These are phyloP conservation scores for Thripadectes ignobilis DNA, from an alignment of 2,797 vertebrate species.

Conservation along the genomic window DNA sequence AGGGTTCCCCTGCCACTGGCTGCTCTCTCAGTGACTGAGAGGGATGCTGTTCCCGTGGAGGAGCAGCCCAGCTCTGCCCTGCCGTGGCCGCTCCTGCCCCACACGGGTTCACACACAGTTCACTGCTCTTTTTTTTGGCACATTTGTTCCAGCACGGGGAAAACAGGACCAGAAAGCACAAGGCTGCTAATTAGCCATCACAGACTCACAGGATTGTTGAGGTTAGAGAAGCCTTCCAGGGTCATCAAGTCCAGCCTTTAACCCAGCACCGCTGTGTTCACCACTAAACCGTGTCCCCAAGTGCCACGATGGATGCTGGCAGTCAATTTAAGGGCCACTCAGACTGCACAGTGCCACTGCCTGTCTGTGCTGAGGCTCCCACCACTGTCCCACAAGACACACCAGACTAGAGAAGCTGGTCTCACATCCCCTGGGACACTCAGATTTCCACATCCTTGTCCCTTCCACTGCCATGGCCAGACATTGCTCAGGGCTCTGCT, in stretches of 20 bases:
- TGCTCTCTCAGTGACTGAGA: neutral
- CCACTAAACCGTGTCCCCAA: neutral
- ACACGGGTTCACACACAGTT: neutral
- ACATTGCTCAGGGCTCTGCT: neutral
- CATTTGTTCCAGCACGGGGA: rapidly evolving
- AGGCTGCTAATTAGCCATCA: neutral
- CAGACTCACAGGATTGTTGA: rapidly evolving
- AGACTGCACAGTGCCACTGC: rapidly evolving
- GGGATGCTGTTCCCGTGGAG: neutral
- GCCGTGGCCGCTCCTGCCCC: neutral
- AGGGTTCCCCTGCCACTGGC: neutral
- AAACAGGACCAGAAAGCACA: neutral
- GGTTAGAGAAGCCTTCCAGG: neutral
- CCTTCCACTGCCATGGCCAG: neutral
- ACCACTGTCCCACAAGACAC: neutral
- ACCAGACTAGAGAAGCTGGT: neutral
- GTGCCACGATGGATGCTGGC: neutral
- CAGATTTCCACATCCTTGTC: neutral
- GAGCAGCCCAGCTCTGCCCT: neutral
- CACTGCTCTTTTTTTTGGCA: neutral
- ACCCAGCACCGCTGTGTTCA: neutral
- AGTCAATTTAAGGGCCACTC: rapidly evolving
- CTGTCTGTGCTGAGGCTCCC: neutral
- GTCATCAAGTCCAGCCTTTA: rapidly evolving
- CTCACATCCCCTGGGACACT: neutral